Base-by-base conservation (phyloP, 2,797 vertebrate genomes). In the Phoxinus dragarum region DNA sequence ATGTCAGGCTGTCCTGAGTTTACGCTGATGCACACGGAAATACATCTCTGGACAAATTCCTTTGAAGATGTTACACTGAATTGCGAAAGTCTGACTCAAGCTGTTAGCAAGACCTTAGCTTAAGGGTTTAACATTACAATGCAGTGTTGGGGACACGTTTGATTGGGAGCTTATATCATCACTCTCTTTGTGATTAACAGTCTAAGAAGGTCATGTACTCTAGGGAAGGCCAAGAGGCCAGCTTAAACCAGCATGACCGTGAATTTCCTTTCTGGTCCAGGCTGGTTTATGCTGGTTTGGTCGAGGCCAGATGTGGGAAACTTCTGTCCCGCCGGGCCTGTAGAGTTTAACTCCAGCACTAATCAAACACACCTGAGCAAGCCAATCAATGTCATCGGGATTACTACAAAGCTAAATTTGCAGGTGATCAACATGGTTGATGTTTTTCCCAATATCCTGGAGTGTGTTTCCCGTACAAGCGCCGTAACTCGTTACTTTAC, bases 41-140 rank as follows among this genome's bases (percentile, higher is more conserved):
- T 73, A 21, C 14, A 81, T 36, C 44, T 61, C 61, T 16, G 69
- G 64, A 44, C 49, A 40, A 74, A 82, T 34, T 59, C 44, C 77
- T 85, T 74, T 52, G 82, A 34, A 84, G 83, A 84, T 21, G 85
- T 75, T 81, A 49, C 67, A 36, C 52, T 73, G 56, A 66, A 84
- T 40, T 44, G 42, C 44, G 11, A 54, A 64, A n/a, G 40, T 66
- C 56, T 49, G 71, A 74, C 56, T 75, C 56, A 3, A 75, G 47
- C 61, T 67, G 61, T 44, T 34, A 11, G 27, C 69, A 11, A 64
- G n/a, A 61, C 17, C 38, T 11, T 1, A 47, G 69, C 81, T 49
- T 36, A 23, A 61, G 73, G 72, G 23, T 76, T 76, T 38, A 66
- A 23, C 2, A 1, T 38, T 68, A 49, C 44, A 38, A 12, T 36